A percentile compares a stretch with the other conserved stretches of the same genome.
These are phyloP conservation scores for Callimico goeldii DNA, from an alignment of 2,797 vertebrate genomes.

Conservation along the genomic window DNA sequence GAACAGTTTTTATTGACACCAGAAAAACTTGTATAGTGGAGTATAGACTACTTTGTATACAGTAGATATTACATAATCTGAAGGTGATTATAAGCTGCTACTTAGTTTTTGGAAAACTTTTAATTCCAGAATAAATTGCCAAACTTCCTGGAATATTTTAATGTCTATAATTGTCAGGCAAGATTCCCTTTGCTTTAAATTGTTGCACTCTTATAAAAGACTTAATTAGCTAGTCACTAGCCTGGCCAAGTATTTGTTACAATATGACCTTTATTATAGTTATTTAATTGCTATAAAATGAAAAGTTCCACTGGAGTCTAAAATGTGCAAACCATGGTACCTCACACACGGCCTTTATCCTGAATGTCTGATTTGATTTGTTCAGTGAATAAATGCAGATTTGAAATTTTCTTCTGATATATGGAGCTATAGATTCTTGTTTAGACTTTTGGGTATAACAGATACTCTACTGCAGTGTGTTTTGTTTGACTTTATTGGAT, in stretches of 20 bases:
- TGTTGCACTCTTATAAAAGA: not conserved
- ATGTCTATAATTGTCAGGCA: not conserved
- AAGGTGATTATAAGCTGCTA: not conserved
- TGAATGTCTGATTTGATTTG: not conserved
- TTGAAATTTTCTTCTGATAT: not conserved
- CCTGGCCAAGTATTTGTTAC: slow-evolving; percentile 1
- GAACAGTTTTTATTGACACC: not conserved
- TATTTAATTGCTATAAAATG: not conserved
- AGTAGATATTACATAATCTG: not conserved
- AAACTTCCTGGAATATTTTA: slow-evolving; percentile 11
- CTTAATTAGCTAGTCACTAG: not conserved
- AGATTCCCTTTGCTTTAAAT: slow-evolving; percentile 15
- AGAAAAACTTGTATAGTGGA: not conserved
- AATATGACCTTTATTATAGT: not conserved
- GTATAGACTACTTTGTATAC: not conserved
- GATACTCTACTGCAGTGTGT: not conserved
- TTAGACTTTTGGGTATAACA: not conserved
- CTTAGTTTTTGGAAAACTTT: slow-evolving; percentile 15
- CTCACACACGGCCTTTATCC: not conserved
- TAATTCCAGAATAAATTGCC: not conserved
- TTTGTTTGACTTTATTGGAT: slow-evolving; percentile 41
- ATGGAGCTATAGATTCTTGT: not conserved
- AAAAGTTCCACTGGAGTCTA: not conserved
- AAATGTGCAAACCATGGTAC: not conserved
- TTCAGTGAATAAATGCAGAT: not conserved